phyloP scores from a whole-genome alignment of 2,797 vertebrate species.

The Smutsia temminckii region DNA sequence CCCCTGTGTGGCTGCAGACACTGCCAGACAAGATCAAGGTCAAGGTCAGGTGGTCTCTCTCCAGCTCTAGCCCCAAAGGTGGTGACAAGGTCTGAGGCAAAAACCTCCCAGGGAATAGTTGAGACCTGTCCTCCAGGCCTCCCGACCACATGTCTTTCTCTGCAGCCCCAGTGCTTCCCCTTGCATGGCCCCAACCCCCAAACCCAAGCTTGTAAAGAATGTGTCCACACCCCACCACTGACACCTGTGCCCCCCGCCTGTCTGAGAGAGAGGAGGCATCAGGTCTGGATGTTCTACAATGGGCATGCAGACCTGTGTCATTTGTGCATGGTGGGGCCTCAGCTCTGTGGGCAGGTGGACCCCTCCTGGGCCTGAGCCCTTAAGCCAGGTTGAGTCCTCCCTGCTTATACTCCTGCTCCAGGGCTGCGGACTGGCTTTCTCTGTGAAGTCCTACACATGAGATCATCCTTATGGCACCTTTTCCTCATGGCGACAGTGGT shows the following conservation, averaged over 20 bases:
- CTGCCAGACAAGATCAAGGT: background rate
- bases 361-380: background rate
- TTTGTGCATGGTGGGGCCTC: background rate
- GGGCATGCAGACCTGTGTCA: background rate
- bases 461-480: too few relatives aligned
- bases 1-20: background rate
- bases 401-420: background rate
- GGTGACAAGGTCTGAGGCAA: background rate
- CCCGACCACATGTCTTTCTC: background rate
- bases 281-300: background rate
- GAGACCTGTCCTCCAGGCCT: background rate
- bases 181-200: background rate
- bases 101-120: background rate
- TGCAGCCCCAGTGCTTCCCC: background rate
- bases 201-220: background rate
- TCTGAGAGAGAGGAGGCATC: background rate
- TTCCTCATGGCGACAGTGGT: background rate
- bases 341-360: background rate
- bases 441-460: background rate
- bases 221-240: background rate
- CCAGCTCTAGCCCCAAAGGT: background rate
- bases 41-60: background rate
- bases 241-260: fast-evolving
- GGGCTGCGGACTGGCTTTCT: background rate
- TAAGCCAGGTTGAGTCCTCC: background rate